Conservation (phyloP, 1,140 invertebrate species). For the Heliconius melpomene region DNA sequence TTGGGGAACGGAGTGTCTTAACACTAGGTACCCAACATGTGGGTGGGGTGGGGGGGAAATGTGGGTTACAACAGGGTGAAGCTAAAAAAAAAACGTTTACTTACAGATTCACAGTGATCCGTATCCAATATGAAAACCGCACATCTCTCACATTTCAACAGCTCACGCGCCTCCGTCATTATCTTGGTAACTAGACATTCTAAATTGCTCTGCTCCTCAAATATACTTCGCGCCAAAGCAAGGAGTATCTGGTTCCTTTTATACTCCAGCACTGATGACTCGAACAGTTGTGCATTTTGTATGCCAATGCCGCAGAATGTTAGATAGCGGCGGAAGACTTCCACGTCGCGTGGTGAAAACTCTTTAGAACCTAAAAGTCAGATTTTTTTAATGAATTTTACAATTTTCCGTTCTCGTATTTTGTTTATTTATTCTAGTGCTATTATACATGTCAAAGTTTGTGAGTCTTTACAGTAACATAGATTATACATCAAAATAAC, state of each 20-base stretch:
- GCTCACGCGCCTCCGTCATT: slow-evolving; percentile 96
- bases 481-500: too few relatives aligned
- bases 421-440: neutral
- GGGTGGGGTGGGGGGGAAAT: too few relatives aligned
- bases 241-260: slow-evolving; percentile 95
- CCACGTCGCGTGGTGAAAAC: slow-evolving; percentile 94
- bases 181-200: slow-evolving; percentile 97
- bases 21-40: too few relatives aligned
- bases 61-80: too few relatives aligned
- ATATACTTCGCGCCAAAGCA: slow-evolving; percentile 93
- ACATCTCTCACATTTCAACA: slow-evolving; percentile 95
- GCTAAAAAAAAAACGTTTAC: neutral
- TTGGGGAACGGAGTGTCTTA: too few relatives aligned
- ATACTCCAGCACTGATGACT: slow-evolving; percentile 96
- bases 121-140: slow-evolving; percentile 94
- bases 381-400: neutral
- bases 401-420: neutral
- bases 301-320: slow-evolving; percentile 98
- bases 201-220: slow-evolving; percentile 95
- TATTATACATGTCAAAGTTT: too few relatives aligned
- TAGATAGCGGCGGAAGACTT: slow-evolving; percentile 92
- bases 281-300: slow-evolving; percentile 98
- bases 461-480: too few relatives aligned
- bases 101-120: slow-evolving; percentile 92
- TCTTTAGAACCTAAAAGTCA: slow-evolving; percentile 84